phyloP scores from a whole-genome alignment of 1,140 invertebrate species.

The Ganaspis sp. region DNA sequence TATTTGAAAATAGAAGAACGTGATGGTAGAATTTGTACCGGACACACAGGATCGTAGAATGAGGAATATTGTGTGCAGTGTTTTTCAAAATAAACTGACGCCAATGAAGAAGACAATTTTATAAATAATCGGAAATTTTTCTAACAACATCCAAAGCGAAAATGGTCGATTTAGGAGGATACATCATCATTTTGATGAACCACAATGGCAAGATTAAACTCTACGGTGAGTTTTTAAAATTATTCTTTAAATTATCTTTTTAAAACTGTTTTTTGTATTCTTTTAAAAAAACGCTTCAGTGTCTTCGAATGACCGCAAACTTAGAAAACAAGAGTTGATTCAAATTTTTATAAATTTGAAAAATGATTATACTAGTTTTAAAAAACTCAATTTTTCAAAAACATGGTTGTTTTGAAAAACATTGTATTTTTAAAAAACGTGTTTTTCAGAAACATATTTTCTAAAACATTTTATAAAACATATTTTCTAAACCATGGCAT shows the following conservation, averaged over 20 bases:
- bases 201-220: conserved; percentile 96
- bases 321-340: no score
- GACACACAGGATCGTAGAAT: background rate
- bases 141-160: conserved; percentile 46
- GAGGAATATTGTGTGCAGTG: background rate
- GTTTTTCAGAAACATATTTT: no score
- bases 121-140: background rate
- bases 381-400: no score
- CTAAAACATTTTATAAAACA: no score
- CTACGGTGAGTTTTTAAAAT: conserved; percentile 85
- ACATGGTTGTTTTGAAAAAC: no score
- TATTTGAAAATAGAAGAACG: conserved; percentile 3
- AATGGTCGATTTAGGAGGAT: conserved; percentile 95
- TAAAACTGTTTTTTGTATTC: background rate
- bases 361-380: no score
- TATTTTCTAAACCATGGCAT: no score
- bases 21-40: background rate
- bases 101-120: background rate
- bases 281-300: no score
- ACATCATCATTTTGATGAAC: conserved; percentile 96
- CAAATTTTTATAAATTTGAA: no score
- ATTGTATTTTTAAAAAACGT: no score
- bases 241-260: conserved; percentile 8
- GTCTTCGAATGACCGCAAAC: no score
- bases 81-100: background rate